A percentile compares a stretch with the other conserved stretches of the same genome.
These are phyloP conservation scores for Drepana falcataria DNA, from an alignment of 2,888 invertebrate genomes.

Conservation along the genomic window DNA sequence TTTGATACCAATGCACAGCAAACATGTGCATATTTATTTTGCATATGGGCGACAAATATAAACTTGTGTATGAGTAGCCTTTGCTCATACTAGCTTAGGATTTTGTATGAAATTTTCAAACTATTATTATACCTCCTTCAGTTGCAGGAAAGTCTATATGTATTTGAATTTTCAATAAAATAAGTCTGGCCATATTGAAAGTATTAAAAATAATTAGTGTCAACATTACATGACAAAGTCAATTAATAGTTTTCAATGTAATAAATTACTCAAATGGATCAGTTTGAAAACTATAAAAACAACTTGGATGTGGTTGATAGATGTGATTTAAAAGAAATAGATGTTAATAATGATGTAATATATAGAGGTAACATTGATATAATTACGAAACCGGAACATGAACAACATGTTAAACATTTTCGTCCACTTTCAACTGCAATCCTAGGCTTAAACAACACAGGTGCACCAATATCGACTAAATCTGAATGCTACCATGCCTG, in stretches of 20 bases:
- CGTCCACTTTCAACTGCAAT: conserved; percentile 50
- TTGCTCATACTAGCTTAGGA: too few relatives aligned
- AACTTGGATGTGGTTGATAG: conserved; percentile 41
- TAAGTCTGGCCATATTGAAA: neutral
- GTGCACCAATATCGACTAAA: conserved; percentile 35
- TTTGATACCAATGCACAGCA: too few relatives aligned
- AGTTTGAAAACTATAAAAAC: conserved; percentile 31
- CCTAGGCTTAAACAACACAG: conserved; percentile 58
- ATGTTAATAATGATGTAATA: conserved; percentile 30
- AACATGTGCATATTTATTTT: too few relatives aligned
- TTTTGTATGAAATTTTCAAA: too few relatives aligned
- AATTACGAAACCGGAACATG: conserved; percentile 17
- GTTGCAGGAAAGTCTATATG: too few relatives aligned
- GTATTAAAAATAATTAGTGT: neutral
- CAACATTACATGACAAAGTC: neutral
- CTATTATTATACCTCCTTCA: too few relatives aligned
- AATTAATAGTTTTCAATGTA: conserved; percentile 2
- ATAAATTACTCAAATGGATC: conserved; percentile 26
- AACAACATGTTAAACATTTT: conserved; percentile 11
- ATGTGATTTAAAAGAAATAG: conserved; percentile 27
- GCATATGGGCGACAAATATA: too few relatives aligned
- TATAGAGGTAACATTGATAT: conserved; percentile 34
- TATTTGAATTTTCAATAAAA: neutral
- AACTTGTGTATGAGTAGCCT: too few relatives aligned
- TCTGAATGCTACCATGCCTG: conserved; percentile 48